Evolutionary conservation across 1,140 invertebrate genomes (phyloP).

Genomic region (Hyles vespertilio): DNA sequence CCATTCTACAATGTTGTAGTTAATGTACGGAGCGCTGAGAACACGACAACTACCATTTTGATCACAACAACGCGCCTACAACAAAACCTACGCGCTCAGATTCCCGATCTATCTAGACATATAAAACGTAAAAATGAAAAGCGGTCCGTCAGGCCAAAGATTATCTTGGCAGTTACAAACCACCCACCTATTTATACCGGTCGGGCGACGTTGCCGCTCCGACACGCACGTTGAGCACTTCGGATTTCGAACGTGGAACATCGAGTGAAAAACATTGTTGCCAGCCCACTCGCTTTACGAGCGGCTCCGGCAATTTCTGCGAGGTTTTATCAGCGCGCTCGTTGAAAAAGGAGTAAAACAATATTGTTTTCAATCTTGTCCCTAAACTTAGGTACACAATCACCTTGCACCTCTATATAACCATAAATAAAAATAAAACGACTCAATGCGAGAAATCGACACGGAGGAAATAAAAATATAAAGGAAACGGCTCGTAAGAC

Average conservation of each 20-base stretch:
- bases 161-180: constrained; percentile 28
- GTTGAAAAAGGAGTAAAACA: too few relatives aligned
- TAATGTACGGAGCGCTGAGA: constrained; percentile 1
- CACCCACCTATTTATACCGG: constrained; percentile 28
- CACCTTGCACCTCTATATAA: too few relatives aligned
- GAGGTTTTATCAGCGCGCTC: too few relatives aligned
- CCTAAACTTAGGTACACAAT: too few relatives aligned
- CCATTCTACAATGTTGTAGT: not conserved
- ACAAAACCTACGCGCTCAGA: constrained; percentile 8
- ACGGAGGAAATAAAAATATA: too few relatives aligned
- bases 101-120: constrained; percentile 6
- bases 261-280: constrained; percentile 9
- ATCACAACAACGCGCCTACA: not conserved
- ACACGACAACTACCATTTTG: constrained; percentile 2
- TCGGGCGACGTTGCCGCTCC: constrained; percentile 26
- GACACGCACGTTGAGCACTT: constrained; percentile 16
- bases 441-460: too few relatives aligned
- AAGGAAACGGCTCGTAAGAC: too few relatives aligned
- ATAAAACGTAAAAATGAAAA: constrained; percentile 23
- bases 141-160: constrained; percentile 22
- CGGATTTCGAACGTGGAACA: constrained; percentile 22
- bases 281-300: constrained; percentile 1
- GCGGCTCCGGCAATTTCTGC: too few relatives aligned
- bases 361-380: too few relatives aligned
- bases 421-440: too few relatives aligned